A percentile compares a stretch with the other conserved stretches of the same genome.
Conservation (phyloP, 2,888 invertebrate species). For the Julus scanicus region DNA sequence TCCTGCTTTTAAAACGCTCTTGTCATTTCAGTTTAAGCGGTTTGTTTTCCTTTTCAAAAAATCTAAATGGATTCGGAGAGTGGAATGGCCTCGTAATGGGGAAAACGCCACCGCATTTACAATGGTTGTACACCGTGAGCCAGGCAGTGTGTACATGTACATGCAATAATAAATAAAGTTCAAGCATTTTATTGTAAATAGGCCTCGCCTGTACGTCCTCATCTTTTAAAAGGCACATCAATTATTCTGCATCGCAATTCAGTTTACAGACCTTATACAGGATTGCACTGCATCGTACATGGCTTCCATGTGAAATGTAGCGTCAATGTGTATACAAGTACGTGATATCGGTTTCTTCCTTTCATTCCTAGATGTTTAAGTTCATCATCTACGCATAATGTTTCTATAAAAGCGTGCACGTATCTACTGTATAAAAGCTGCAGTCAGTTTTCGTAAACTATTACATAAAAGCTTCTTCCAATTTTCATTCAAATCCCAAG, state of each 20-base stretch:
- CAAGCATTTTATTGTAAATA: not conserved
- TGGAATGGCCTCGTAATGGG: conserved; percentile 23
- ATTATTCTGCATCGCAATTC: not conserved
- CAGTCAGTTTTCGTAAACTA: no score
- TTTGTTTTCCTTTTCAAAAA: conserved; percentile 33
- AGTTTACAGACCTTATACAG: not conserved
- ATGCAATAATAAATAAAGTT: not conserved
- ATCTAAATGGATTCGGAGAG: conserved; percentile 20
- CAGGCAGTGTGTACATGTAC: not conserved
- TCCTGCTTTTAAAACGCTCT: conserved; percentile 33
- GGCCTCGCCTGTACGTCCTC: not conserved
- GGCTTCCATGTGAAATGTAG: not conserved
- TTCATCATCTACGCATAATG: not conserved
- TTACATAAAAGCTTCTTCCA: no score
- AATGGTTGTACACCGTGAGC: not conserved
- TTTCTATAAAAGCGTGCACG: no score
- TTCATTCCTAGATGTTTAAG: not conserved
- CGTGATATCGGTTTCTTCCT: not conserved
- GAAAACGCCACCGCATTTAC: conserved; percentile 24
- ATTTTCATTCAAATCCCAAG: no score
- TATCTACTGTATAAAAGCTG: no score
- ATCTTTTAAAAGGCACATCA: conserved; percentile 33
- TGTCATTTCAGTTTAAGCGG: conserved; percentile 17
- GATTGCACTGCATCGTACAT: not conserved
- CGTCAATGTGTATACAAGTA: not conserved